Evolutionary conservation across 2,888 invertebrate species (phyloP).

Genomic region (Mythimna loreyi): DNA sequence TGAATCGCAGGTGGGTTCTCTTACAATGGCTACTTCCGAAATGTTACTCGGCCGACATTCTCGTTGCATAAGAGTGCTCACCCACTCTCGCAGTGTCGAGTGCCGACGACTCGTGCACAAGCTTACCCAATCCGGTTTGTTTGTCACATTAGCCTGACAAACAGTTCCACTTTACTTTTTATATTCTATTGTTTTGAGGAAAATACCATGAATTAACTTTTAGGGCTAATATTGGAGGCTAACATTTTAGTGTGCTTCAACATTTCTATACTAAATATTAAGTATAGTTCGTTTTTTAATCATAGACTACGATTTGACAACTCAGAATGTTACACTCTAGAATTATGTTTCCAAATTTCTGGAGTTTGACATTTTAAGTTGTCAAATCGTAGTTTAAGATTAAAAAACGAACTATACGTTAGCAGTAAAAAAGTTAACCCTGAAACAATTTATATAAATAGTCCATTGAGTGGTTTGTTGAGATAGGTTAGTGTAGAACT

Average conservation of each 20-base stretch:
- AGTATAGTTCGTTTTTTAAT: too few relatives aligned
- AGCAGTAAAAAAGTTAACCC: too few relatives aligned
- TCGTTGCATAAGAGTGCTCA: conserved; percentile 75
- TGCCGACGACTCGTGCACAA: conserved; percentile 4
- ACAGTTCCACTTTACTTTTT: conserved; percentile 32
- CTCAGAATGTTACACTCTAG: too few relatives aligned
- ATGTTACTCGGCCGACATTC: conserved; percentile 75
- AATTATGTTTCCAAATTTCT: too few relatives aligned
- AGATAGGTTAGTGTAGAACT: too few relatives aligned
- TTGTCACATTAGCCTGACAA: conserved; percentile 49
- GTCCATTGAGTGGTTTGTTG: background rate
- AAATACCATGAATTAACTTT: background rate
- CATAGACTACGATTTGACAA: too few relatives aligned
- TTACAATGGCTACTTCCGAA: conserved; percentile 77
- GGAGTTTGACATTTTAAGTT: too few relatives aligned
- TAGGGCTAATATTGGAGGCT: too few relatives aligned
- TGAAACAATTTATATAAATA: too few relatives aligned
- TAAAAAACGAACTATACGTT: too few relatives aligned
- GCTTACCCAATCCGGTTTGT: conserved; percentile 60
- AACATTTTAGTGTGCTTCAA: background rate
- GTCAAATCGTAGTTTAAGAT: too few relatives aligned
- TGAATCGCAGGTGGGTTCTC: conserved; percentile 47
- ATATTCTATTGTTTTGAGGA: conserved; percentile 18
- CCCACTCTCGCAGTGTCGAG: conserved; percentile 61
- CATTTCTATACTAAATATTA: too few relatives aligned